Percentiles rank a stretch among this genome's conserved stretches.
phyloP scores from a whole-genome alignment of 2,797 vertebrate species.

The Scomberomorus guttatus region DNA sequence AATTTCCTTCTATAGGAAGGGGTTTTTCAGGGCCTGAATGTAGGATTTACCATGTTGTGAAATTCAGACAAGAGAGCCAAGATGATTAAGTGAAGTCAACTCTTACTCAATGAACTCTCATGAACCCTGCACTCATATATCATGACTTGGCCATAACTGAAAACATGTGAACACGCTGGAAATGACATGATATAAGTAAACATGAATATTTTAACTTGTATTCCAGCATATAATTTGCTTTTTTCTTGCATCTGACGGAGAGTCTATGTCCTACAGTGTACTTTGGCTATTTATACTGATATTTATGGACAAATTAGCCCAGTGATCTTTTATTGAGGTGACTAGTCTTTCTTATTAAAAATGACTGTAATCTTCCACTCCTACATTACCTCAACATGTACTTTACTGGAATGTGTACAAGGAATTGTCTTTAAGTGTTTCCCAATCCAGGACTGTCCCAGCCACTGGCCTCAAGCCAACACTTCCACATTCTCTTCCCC shows the following conservation, averaged over 20 bases:
- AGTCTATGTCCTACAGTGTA: neutral
- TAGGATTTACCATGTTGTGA: conserved; percentile 49
- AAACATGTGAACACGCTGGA: conserved; percentile 15
- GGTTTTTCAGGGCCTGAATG: conserved; percentile 37
- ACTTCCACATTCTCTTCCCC: conserved; percentile 55
- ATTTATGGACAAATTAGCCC: neutral
- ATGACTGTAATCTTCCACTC: neutral
- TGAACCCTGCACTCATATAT: conserved; percentile 23
- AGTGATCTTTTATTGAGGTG: neutral
- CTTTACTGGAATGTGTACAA: conserved; percentile 47
- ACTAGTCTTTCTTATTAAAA: neutral
- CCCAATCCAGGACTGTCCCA: conserved; percentile 65
- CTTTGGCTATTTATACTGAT: neutral
- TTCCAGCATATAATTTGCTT: neutral
- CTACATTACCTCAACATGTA: neutral
- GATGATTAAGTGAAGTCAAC: conserved; percentile 18
- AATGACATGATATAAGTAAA: neutral
- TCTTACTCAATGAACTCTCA: conserved; percentile 23
- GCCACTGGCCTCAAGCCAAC: conserved; percentile 35
- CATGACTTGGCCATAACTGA: conserved; percentile 1
- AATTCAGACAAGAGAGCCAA: conserved; percentile 41
- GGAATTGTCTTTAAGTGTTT: conserved; percentile 57
- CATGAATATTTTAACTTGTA: neutral
- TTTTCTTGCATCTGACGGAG: neutral
- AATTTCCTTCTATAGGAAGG: conserved; percentile 6